Conservation (phyloP, 2,888 invertebrate species). For the Epinotia ramella region DNA sequence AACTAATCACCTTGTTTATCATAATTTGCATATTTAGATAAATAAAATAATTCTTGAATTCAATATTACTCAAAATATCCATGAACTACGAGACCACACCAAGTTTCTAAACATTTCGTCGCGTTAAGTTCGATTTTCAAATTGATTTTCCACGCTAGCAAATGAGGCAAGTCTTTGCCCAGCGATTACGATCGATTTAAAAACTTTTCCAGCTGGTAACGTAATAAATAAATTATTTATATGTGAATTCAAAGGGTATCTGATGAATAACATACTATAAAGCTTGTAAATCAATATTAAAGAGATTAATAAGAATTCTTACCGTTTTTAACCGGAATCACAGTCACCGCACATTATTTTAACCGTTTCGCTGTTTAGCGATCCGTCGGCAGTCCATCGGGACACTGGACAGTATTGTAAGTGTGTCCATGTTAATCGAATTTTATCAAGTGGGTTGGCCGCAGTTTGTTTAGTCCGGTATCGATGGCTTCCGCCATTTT, state of each 20-base stretch:
- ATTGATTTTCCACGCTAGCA: neutral
- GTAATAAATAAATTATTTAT: too few species aligned
- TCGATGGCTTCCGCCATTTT: slow-evolving; percentile 21
- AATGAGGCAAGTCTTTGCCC: neutral
- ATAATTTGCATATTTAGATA: too few species aligned
- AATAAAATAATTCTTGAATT: too few species aligned
- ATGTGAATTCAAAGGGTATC: too few species aligned
- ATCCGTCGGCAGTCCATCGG: slow-evolving; percentile 63
- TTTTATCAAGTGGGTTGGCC: slow-evolving; percentile 75
- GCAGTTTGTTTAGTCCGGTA: slow-evolving; percentile 48
- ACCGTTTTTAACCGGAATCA: slow-evolving; percentile 22
- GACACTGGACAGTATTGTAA: slow-evolving; percentile 75
- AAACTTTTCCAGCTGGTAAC: too few species aligned
- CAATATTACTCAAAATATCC: too few species aligned
- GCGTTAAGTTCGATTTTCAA: neutral
- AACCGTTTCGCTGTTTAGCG: slow-evolving; percentile 21
- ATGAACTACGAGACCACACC: too few species aligned
- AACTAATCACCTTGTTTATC: too few species aligned
- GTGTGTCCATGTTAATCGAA: slow-evolving; percentile 79
- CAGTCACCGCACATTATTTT: slow-evolving; percentile 28
- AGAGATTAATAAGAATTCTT: slow-evolving; percentile 17
- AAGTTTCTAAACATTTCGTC: too few species aligned
- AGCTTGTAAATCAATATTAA: neutral
- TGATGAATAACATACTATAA: too few species aligned
- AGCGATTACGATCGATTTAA: too few species aligned